Conservation (phyloP, 2,113 vertebrate species). For the Paracanthobrama guichenoti region DNA sequence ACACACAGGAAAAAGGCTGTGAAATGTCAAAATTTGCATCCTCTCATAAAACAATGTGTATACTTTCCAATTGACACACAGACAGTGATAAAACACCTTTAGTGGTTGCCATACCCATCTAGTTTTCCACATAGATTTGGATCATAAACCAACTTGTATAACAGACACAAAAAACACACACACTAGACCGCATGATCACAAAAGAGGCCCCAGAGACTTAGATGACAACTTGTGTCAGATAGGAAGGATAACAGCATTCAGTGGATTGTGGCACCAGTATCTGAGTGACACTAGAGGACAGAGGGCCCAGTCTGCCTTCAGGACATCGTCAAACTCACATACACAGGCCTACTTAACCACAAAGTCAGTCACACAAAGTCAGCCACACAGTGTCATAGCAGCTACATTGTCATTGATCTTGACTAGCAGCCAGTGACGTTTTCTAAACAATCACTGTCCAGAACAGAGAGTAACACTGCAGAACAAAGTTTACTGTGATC, state of each 20-base stretch:
- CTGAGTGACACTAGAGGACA: conserved; percentile 70
- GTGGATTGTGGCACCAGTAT: conserved; percentile 68
- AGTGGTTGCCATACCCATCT: neutral
- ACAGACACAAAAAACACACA: conserved; percentile 15
- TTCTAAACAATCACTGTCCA: conserved; percentile 66
- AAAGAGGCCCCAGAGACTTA: conserved; percentile 60
- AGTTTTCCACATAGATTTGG: neutral
- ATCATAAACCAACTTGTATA: neutral
- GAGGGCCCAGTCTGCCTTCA: conserved; percentile 58
- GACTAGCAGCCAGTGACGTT: conserved; percentile 57
- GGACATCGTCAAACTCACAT: conserved; percentile 41
- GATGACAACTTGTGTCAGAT: conserved; percentile 44
- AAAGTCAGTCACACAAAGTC: conserved; percentile 45
- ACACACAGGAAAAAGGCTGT: neutral
- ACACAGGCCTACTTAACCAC: conserved; percentile 47
- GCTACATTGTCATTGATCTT: conserved; percentile 64
- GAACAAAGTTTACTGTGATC: conserved; percentile 27
- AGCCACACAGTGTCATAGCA: conserved; percentile 56
- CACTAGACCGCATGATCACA: conserved; percentile 49
- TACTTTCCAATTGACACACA: conserved; percentile 35
- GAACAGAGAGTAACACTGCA: conserved; percentile 28
- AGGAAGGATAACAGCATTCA: conserved; percentile 39
- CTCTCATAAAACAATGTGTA: conserved; percentile 20
- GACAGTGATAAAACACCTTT: neutral
- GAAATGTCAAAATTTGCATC: conserved; percentile 46